Percentiles rank a stretch among this genome's conserved stretches.
These are phyloP conservation scores for Epinotia demarniana DNA, from an alignment of 2,888 invertebrate species.

Conservation along the genomic window DNA sequence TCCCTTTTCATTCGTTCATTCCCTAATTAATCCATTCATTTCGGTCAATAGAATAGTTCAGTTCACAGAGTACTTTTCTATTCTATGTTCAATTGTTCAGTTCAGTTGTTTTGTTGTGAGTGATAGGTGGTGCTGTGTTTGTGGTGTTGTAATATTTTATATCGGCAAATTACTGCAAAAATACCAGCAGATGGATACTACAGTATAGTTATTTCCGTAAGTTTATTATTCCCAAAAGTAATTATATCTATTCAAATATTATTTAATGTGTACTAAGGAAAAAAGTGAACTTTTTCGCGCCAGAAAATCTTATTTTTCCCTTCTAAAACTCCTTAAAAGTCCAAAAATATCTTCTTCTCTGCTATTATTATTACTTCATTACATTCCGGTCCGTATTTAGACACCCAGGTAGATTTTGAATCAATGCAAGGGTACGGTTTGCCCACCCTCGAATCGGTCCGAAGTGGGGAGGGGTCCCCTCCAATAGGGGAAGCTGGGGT, in stretches of 20 bases:
- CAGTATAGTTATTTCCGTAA: not conserved
- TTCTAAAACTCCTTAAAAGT: not conserved
- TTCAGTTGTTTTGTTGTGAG: slow-evolving; percentile 32
- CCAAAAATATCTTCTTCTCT: not conserved
- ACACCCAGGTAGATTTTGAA: slow-evolving; percentile 70
- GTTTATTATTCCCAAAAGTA: not conserved
- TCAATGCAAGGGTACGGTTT: slow-evolving; percentile 71
- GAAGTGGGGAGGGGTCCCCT: slow-evolving; percentile 82
- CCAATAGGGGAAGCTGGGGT: slow-evolving; percentile 76
- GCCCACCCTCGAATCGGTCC: slow-evolving; percentile 74
- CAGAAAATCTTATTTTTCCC: not conserved
- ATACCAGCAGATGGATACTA: not conserved
- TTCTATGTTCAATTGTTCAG: no score
- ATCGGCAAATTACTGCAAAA: not conserved
- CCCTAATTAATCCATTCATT: not conserved
- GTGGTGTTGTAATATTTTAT: slow-evolving; percentile 6
- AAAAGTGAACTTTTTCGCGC: slow-evolving; percentile 34
- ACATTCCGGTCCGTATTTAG: slow-evolving; percentile 47
- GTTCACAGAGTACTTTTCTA: no score
- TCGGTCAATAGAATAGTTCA: not conserved
- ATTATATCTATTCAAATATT: not conserved
- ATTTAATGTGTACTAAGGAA: not conserved
- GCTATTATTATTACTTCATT: slow-evolving; percentile 52
- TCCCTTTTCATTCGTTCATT: slow-evolving; percentile 3
- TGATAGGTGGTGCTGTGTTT: slow-evolving; percentile 17